Base-by-base conservation (phyloP, 2,888 invertebrate species). In the Metalampra italica region DNA sequence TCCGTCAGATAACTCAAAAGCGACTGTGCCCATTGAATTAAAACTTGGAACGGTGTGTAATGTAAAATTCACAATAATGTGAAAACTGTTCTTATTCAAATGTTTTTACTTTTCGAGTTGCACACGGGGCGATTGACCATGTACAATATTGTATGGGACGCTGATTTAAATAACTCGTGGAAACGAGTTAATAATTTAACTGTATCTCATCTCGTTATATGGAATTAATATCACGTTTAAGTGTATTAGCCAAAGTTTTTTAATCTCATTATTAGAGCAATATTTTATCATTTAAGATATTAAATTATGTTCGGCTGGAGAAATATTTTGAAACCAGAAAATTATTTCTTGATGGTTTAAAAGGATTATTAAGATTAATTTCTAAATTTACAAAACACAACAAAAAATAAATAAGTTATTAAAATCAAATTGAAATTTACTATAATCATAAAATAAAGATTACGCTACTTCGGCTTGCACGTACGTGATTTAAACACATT, bases 391-490 rank as follows among this genome's bases (percentile, higher is more conserved):
- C 51, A 52, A 52, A 56, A 71, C 61, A 66, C 55, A 56, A 70
- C 65, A 69, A 75, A 70, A 72, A 70, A 73, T 79, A 79, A 84
- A 82, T 85, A 82, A 83, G 82, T 82, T 81, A 85, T 86, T 84
- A 84, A 85, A 82, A 82, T 82, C 75, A 80, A 82, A 83, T 79
- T 74, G 69, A 75, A 77, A 84, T 87, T 87, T 85, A 89, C 77
- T 83, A 78, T 78, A 74, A 75, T 74, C 81, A 81, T 88, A 84
- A 86, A 87, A 78, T 72, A 68, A 70, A 86, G 84, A 86, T 88
- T 86, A 88, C 62, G 70, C 69, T 61, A 70, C 65, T 71, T 68
- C 63, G 66, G 68, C 61, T 62, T 73, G 58, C 65, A 65, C 63
- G 60, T 62, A 51, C 55, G 64, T 85, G 84, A 86, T 86, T 86